A percentile compares a stretch with the other conserved stretches of the same genome.
These are phyloP conservation scores for Arctocebus calabarensis DNA, from an alignment of 2,797 vertebrate species.

Conservation along the genomic window DNA sequence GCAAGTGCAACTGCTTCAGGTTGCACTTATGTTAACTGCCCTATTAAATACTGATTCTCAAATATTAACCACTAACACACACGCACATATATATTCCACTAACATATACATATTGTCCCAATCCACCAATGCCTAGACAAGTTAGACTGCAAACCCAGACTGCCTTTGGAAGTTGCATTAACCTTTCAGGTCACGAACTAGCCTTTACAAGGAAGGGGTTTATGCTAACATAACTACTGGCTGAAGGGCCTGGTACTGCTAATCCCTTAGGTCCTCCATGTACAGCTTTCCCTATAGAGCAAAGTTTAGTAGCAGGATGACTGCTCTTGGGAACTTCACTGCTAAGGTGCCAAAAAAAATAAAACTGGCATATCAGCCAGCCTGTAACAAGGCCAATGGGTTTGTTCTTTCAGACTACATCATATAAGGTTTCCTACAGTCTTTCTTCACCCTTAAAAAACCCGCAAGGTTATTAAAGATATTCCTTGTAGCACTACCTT, in stretches of 20 bases:
- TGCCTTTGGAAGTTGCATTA: background rate
- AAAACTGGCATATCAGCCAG: background rate
- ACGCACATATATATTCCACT: background rate
- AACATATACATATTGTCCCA: background rate
- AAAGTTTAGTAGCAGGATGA: too few relatives aligned
- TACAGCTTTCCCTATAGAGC: background rate
- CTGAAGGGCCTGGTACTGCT: background rate
- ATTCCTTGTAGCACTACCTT: background rate
- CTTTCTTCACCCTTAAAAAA: background rate
- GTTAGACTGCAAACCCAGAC: background rate
- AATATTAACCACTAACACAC: background rate
- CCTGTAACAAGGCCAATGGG: background rate
- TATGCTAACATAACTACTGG: rapidly evolving
- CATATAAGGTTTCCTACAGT: background rate
- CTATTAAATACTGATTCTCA: background rate
- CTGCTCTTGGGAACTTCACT: background rate
- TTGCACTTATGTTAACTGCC: background rate
- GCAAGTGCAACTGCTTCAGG: background rate
- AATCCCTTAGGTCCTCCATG: background rate
- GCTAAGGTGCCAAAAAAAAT: background rate
- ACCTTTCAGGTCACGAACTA: background rate
- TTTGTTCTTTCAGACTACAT: background rate
- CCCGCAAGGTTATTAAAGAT: background rate
- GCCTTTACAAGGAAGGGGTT: background rate
- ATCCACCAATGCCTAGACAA: background rate